Evolutionary conservation across 2,888 invertebrate species (phyloP), one percentile per base, ranked within the genome.

Genomic region (Lycophotia porphyrea): DNA sequence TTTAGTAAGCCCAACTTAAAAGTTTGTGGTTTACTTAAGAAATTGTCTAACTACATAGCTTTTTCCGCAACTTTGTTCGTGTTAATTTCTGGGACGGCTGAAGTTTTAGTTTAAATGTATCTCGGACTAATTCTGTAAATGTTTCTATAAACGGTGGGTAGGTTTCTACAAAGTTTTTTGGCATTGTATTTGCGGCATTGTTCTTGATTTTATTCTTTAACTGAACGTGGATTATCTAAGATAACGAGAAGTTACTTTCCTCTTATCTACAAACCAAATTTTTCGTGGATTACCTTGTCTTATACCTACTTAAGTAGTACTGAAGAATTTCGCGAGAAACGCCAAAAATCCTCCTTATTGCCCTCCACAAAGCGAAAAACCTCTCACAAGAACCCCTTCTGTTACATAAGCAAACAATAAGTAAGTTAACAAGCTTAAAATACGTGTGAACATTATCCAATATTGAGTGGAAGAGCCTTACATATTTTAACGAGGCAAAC

Each of bases 401-500:
- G 70, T 84, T 81, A 74, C 63, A 60, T 74, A 76, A 76, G 61
- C 74, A 81, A 77, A 76, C 72, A 73, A 76, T 78, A 72, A 67
- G 67, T 69, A 75, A 58, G 77, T 71, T 87, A 87, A 87, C 86
- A 87, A 69, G 87, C 80, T 87, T 87, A 87, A 79, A 85, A 70
- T 78, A 78, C 71, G 85, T 78, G 80, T 81, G 73, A 85, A 78
- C 87, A 80, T 85, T 87, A 87, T 85, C 86, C 86, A 87, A 85
- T 87, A 87, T 85, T 81, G 79, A 81, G 77, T 74, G 49, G 65
- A 65, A 66, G 71, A 76, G 70, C 68, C 80, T 81, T 76, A 72
- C 81, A 81, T 84, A 76, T 84, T 84, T 80, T 71, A 80, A 71
- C 65, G 49, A 67, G 47, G 67, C 31, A 81, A 87, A 87, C 73